A percentile compares a stretch with the other conserved stretches of the same genome.
Evolutionary conservation across 2,113 vertebrate genomes (phyloP).

Genomic region (Microcebus tavaratra): DNA sequence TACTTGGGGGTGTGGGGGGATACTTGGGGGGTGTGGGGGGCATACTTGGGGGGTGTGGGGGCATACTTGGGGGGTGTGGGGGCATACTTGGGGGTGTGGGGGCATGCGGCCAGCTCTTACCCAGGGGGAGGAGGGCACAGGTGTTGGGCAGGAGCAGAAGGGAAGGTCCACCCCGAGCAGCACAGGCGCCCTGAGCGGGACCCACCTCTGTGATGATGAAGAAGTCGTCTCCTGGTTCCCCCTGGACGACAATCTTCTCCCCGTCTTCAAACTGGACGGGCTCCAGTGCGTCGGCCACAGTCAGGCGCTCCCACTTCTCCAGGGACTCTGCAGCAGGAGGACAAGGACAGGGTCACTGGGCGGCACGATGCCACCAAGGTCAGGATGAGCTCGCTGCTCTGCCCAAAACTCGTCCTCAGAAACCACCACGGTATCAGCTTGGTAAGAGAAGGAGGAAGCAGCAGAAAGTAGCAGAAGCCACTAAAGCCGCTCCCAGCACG

Average conservation of each 20-base stretch:
- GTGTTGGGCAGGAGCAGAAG: not conserved
- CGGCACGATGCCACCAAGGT: not conserved
- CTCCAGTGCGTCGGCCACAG: slow-evolving; percentile 96
- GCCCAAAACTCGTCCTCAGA: not conserved
- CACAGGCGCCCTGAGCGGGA: not conserved
- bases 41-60: no score
- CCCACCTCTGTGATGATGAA: slow-evolving; percentile 98
- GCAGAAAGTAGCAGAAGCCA: not conserved
- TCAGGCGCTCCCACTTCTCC: slow-evolving; percentile 98
- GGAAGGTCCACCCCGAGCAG: no score
- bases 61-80: no score
- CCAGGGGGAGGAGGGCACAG: not conserved
- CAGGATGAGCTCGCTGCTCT: not conserved
- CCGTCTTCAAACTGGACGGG: slow-evolving; percentile 98
- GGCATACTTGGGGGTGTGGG: no score
- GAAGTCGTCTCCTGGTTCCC: slow-evolving; percentile 96
- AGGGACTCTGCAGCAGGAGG: slow-evolving; percentile 89
- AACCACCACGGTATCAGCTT: not conserved
- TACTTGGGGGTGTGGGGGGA: no score
- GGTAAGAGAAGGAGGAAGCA: no score
- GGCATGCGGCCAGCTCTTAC: not conserved
- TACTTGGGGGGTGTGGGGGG: no score
- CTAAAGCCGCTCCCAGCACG: not conserved
- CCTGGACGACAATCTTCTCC: slow-evolving; percentile 98
- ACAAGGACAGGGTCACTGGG: not conserved